Percentiles rank a stretch among this genome's conserved stretches.
Evolutionary conservation across 2,888 invertebrate genomes (phyloP).

Genomic region (Drosophila melanocephala): DNA sequence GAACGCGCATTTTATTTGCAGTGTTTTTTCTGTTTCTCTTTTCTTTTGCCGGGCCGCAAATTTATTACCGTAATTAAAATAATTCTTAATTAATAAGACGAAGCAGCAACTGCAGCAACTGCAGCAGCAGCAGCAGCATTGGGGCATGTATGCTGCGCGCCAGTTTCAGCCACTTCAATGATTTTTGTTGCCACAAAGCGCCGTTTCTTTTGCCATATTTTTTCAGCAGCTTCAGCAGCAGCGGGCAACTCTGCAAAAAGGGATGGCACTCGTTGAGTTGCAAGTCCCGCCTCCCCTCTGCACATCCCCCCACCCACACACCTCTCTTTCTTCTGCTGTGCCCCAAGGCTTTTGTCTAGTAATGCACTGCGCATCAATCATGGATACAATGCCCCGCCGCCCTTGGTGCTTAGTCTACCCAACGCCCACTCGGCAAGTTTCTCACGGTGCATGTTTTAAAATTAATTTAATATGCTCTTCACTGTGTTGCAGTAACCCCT

Average conservation of each 20-base stretch:
- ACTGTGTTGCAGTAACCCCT: constrained; percentile 26
- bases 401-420: constrained; percentile 2
- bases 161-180: constrained; percentile 22
- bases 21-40: constrained; percentile 8
- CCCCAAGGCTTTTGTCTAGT: constrained; percentile 62
- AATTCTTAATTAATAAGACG: constrained; percentile 86
- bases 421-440: constrained; percentile 65
- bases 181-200: constrained; percentile 36
- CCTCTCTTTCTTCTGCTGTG: not conserved
- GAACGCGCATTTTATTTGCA: constrained; percentile 46
- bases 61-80: constrained; percentile 86
- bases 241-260: not conserved
- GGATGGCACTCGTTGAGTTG: constrained; percentile 39
- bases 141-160: constrained; percentile 32
- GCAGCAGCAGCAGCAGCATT: constrained; percentile 24
- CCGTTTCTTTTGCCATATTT: constrained; percentile 50
- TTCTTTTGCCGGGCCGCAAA: constrained; percentile 68
- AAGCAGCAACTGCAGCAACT: constrained; percentile 9
- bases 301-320: not conserved
- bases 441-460: constrained; percentile 71
- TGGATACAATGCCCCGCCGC: constrained; percentile 38
- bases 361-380: constrained; percentile 72
- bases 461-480: constrained; percentile 72
- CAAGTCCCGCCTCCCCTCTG: not conserved
- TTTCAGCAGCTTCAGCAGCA: constrained; percentile 29